Evolutionary conservation across 2,113 vertebrate genomes (phyloP).

Genomic region (Uropsilus gracilis): DNA sequence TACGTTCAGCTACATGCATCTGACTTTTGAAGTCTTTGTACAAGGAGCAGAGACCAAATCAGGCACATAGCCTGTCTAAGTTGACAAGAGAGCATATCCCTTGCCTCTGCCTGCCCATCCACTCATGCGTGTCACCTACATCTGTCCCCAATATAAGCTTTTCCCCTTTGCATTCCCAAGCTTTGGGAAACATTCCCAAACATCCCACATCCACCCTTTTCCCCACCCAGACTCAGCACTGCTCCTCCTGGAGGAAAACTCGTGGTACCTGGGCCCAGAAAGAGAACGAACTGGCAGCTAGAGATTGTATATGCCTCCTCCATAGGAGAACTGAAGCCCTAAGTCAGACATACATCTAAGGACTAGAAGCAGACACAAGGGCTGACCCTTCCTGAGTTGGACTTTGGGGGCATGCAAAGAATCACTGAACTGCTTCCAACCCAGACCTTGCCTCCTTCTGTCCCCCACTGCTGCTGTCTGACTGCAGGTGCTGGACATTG

Average conservation of each 20-base stretch:
- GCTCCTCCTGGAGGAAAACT: neutral
- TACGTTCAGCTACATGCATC: neutral
- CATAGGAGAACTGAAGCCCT: neutral
- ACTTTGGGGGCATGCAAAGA: neutral
- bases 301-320: neutral
- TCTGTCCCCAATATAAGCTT: neutral
- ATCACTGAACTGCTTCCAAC: neutral
- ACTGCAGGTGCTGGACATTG: conserved; percentile 92
- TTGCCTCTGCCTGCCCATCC: neutral
- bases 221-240: neutral
- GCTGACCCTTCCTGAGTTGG: neutral
- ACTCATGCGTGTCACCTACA: neutral
- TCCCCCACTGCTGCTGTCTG: neutral
- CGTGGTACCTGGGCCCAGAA: neutral
- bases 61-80: neutral
- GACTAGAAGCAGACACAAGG: neutral
- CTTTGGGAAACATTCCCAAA: neutral
- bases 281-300: neutral
- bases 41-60: neutral
- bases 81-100: neutral
- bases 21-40: conserved; percentile 4
- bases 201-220: neutral
- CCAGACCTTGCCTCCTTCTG: conserved; percentile 17
- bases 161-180: neutral
- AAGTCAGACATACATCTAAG: neutral